phyloP scores from a whole-genome alignment of 92 coral and sea anemone species.

The Micromussa lordhowensis region DNA sequence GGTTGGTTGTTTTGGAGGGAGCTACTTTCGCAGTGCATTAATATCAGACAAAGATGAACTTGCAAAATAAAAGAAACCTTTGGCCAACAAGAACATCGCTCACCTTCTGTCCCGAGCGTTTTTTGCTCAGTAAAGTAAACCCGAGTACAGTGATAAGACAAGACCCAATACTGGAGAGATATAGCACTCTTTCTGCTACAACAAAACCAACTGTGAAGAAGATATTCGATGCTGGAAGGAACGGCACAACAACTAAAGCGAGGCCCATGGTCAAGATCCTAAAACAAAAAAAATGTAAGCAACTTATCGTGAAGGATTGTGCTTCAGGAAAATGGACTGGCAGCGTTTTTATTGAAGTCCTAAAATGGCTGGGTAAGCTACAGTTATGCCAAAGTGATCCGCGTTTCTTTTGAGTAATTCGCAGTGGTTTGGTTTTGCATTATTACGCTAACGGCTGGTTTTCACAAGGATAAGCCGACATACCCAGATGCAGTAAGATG shows the following conservation, averaged over 20 bases:
- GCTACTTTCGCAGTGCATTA: too few species aligned
- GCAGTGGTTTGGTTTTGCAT: too few species aligned
- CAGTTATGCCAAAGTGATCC: too few species aligned
- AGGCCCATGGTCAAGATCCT: slow-evolving; percentile 83
- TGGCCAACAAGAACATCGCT: not conserved
- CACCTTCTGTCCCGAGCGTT: slow-evolving; percentile 65
- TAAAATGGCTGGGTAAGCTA: too few species aligned
- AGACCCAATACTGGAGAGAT: slow-evolving; percentile 82
- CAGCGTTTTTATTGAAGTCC: not conserved
- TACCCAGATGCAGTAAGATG: too few species aligned
- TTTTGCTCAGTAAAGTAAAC: slow-evolving; percentile 51
- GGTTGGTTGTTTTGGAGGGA: too few species aligned
- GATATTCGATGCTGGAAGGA: slow-evolving; percentile 88
- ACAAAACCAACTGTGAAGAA: slow-evolving; percentile 95
- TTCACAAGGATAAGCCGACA: too few species aligned
- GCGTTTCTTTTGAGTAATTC: too few species aligned
- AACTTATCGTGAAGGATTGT: not conserved
- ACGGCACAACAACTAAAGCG: slow-evolving; percentile 82
- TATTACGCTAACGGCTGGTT: too few species aligned
- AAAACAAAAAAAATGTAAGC: not conserved
- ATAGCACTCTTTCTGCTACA: slow-evolving; percentile 86
- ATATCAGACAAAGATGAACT: too few species aligned
- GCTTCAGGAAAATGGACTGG: not conserved
- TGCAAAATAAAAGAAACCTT: not conserved
- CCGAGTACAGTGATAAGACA: slow-evolving; percentile 84